These are phyloP conservation scores for Darevskia mixta DNA, from an alignment of 2,797 vertebrate genomes.

Conservation along the genomic window DNA sequence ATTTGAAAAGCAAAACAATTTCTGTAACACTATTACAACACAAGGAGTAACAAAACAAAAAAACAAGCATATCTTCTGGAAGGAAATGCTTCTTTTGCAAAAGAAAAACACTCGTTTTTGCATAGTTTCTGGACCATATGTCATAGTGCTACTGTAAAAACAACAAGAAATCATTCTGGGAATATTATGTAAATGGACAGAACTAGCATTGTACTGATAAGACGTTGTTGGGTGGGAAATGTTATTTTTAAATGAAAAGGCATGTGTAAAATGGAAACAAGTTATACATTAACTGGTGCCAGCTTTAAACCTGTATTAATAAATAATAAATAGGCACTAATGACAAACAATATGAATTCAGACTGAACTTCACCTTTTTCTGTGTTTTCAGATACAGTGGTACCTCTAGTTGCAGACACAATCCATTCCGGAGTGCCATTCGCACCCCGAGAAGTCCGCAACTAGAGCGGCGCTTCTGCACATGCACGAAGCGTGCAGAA, in stretches of 20 bases:
- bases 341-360: not conserved
- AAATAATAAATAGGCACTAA: not conserved
- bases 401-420: no score
- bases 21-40: not conserved
- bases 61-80: not conserved
- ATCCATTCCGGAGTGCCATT: no score
- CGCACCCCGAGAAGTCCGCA: no score
- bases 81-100: not conserved
- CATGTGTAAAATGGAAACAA: not conserved
- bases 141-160: not conserved
- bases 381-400: no score
- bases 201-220: not conserved
- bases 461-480: no score
- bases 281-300: not conserved
- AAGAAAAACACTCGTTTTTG: not conserved
- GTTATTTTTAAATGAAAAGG: not conserved
- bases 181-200: slow-evolving; percentile 4
- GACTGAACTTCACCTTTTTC: not conserved
- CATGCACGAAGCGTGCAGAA: no score
- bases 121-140: not conserved
- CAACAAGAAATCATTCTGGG: not conserved
- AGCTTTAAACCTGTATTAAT: not conserved
- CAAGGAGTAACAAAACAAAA: slow-evolving; percentile 27
- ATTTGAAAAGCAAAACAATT: slow-evolving; percentile 32
- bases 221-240: not conserved